A percentile compares a stretch with the other conserved stretches of the same genome.
Evolutionary conservation across 30 jellyfish, hydroid and myxozoan genomes (phyloP).

Genomic region (Hydractinia echinata): DNA sequence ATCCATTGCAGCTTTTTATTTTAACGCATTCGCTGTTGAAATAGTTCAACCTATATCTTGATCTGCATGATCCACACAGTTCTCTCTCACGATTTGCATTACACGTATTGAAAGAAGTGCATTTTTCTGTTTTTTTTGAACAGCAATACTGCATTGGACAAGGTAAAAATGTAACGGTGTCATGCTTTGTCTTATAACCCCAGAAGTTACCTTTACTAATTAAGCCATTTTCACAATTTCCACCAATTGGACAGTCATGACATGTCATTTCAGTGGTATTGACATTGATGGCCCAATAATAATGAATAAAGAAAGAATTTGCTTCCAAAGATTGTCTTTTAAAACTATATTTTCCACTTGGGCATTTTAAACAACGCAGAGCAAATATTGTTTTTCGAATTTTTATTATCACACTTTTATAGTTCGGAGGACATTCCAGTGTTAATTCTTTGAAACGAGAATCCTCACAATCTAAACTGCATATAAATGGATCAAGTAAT

Average conservation of each 20-base stretch:
- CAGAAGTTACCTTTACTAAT: conserved; percentile 4
- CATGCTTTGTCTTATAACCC: background rate
- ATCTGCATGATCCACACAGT: conserved; percentile 12
- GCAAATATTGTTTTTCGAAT: too few species aligned
- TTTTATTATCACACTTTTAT: too few species aligned
- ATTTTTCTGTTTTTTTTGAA: background rate
- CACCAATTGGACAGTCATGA: conserved; percentile 4
- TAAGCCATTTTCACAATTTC: background rate
- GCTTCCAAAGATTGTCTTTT: too few species aligned
- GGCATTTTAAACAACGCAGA: too few species aligned
- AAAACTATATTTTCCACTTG: too few species aligned
- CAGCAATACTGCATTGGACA: conserved; percentile 15
- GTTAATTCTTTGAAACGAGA: too few species aligned
- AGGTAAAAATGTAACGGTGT: background rate
- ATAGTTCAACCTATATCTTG: background rate
- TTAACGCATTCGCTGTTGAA: background rate
- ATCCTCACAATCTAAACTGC: too few species aligned
- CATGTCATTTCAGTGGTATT: too few species aligned
- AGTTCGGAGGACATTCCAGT: too few species aligned
- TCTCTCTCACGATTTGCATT: background rate
- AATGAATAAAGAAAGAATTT: too few species aligned
- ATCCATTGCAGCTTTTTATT: background rate
- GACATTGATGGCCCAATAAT: too few species aligned
- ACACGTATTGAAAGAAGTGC: conserved; percentile 14
- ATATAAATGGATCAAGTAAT: too few species aligned